phyloP scores from a whole-genome alignment of 2,797 vertebrate species.

The Macropodus opercularis region DNA sequence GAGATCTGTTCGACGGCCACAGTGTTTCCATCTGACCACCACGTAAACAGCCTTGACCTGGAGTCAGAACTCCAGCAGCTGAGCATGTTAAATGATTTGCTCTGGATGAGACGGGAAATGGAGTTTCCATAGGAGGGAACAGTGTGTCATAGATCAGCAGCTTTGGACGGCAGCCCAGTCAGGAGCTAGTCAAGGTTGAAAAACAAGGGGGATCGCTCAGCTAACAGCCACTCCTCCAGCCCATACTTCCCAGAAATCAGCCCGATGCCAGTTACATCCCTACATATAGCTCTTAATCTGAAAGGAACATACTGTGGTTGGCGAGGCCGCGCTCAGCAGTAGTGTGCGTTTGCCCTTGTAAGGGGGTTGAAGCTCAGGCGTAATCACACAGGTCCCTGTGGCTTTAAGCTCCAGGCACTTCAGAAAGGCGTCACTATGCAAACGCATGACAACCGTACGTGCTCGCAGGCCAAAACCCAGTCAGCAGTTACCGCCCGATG shows the following conservation, averaged over 20 bases:
- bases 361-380: slow-evolving; percentile 40
- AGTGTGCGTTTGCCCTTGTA: slow-evolving; percentile 38
- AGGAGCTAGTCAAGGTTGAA: slow-evolving; percentile 43
- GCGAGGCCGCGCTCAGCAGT: slow-evolving; percentile 49
- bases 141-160: slow-evolving; percentile 35
- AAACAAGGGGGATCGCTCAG: slow-evolving; percentile 35
- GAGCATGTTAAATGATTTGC: slow-evolving; percentile 17
- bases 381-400: slow-evolving; percentile 63
- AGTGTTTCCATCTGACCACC: slow-evolving; percentile 25
- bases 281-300: slow-evolving; percentile 16
- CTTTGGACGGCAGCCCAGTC: slow-evolving; percentile 54
- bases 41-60: slow-evolving; percentile 15
- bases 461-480: slow-evolving; percentile 57
- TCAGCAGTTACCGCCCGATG: slow-evolving; percentile 59
- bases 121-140: slow-evolving; percentile 42
- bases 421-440: slow-evolving; percentile 66
- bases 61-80: not conserved
- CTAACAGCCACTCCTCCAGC: slow-evolving; percentile 17
- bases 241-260: slow-evolving; percentile 44
- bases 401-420: slow-evolving; percentile 72
- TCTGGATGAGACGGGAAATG: slow-evolving; percentile 34
- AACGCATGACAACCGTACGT: slow-evolving; percentile 52
- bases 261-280: slow-evolving; percentile 24
- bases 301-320: slow-evolving; percentile 38
- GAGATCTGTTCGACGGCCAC: slow-evolving; percentile 23